Conservation (phyloP, 1,140 invertebrate genomes). For the Drosophila tristis region DNA sequence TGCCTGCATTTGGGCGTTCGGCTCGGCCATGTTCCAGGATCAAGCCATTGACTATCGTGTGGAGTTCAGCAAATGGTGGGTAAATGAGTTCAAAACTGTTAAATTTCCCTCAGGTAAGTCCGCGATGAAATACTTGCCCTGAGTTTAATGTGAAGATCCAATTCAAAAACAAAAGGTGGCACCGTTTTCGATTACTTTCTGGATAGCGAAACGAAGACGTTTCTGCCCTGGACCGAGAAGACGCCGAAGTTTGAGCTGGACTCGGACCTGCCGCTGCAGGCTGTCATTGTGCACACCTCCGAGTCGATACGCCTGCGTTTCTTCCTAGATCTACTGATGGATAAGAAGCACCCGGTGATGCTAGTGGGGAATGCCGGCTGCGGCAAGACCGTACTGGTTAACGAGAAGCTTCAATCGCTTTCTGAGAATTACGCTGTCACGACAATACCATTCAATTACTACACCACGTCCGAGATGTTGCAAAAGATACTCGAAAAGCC, state of each 20-base stretch:
- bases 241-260: constrained; percentile 96
- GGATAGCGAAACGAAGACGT: constrained; percentile 94
- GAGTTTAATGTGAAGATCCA: neutral
- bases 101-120: constrained; percentile 92
- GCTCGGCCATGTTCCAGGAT: constrained; percentile 97
- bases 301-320: constrained; percentile 96
- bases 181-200: constrained; percentile 98
- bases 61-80: constrained; percentile 98
- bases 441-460: constrained; percentile 98
- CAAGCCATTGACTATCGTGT: constrained; percentile 90
- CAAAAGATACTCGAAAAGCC: constrained; percentile 97
- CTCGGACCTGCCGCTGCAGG: constrained; percentile 95
- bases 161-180: constrained; percentile 84
- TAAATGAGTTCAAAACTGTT: constrained; percentile 97
- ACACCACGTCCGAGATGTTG: constrained; percentile 98
- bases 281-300: constrained; percentile 95
- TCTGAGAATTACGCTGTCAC: constrained; percentile 94
- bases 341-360: constrained; percentile 95
- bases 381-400: constrained; percentile 95
- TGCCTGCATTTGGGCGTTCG: constrained; percentile 98
- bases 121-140: neutral
- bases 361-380: constrained; percentile 95
- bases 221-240: constrained; percentile 94
- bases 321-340: constrained; percentile 96
- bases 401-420: constrained; percentile 92